Base-by-base conservation (phyloP, 2,888 invertebrate genomes). In the Ligdia adustata region DNA sequence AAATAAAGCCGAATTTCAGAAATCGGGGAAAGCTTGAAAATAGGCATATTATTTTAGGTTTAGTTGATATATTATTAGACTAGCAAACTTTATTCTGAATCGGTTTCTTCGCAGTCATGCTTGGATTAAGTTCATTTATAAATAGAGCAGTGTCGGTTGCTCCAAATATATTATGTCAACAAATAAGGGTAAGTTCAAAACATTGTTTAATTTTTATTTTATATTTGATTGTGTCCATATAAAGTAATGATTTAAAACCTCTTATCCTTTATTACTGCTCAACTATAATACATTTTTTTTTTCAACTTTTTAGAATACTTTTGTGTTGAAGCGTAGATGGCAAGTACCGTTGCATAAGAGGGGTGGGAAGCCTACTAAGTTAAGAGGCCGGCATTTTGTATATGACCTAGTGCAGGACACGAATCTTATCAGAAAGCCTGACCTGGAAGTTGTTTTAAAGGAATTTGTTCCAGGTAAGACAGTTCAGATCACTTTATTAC, bases 241-340 rank as follows among this genome's bases (percentile, higher is more conserved):
- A 24, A 7, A 7, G 2, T n/a, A 24, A 24, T 24, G 5, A 7
- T 24, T 24, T 7, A n/a, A 24, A 3, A 7, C 27, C 16, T 16
- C 5, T 16, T n/a, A n/a, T n/a, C n/a, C n/a, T n/a, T n/a, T n/a
- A n/a, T n/a, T n/a, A n/a, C n/a, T n/a, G n/a, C n/a, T n/a, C n/a
- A n/a, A n/a, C n/a, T n/a, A n/a, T n/a, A n/a, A n/a, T n/a, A n/a
- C n/a, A n/a, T n/a, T n/a, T n/a, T n/a, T n/a, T n/a, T n/a, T n/a
- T n/a, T n/a, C n/a, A n/a, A n/a, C n/a, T n/a, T 90, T 89, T 16
- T 79, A 96, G 96, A 95, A 94, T 45, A 95, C 96, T 9, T 95
- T 92, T 69, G 87, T 97, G 47, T 80, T 97, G 37, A 94, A 93
- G 82, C 88, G 97, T 52, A 91, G 79, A 75, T 84, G 75, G 75